Conservation (phyloP, 2,797 vertebrate genomes). For the Anolis apletophallus region DNA sequence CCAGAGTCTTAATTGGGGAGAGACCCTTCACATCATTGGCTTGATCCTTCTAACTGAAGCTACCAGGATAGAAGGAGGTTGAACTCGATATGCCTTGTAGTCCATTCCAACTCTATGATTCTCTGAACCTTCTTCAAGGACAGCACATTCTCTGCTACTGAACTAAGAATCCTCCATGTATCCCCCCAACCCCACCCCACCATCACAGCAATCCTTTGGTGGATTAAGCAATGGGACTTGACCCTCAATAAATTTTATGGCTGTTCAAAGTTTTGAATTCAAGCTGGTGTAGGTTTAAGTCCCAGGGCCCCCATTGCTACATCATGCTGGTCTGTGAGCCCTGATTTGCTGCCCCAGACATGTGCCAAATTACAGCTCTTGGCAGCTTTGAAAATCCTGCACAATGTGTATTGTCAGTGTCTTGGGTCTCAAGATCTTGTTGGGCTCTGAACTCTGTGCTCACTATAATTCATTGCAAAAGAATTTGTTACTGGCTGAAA, state of each 20-base stretch:
- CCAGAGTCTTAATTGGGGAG: background rate
- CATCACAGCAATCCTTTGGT: background rate
- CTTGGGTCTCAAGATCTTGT: background rate
- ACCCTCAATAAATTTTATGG: background rate
- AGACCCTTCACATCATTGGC: background rate
- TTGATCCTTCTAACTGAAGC: background rate
- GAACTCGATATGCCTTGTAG: too few relatives aligned
- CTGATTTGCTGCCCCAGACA: background rate
- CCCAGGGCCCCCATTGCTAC: background rate
- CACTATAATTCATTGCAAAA: background rate
- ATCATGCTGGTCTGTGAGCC: background rate
- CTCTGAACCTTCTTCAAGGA: background rate
- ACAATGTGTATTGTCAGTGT: background rate
- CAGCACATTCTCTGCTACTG: background rate
- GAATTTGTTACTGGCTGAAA: background rate
- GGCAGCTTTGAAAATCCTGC: background rate
- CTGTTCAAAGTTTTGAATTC: background rate
- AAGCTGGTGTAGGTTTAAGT: too few relatives aligned
- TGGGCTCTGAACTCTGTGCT: background rate
- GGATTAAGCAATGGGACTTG: background rate
- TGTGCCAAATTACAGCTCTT: background rate
- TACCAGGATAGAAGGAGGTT: background rate
- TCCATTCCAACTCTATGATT: background rate
- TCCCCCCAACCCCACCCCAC: background rate
- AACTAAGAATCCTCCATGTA: background rate